These are phyloP conservation scores for Callimorpha dominula DNA, from an alignment of 2,888 invertebrate species.

Conservation along the genomic window DNA sequence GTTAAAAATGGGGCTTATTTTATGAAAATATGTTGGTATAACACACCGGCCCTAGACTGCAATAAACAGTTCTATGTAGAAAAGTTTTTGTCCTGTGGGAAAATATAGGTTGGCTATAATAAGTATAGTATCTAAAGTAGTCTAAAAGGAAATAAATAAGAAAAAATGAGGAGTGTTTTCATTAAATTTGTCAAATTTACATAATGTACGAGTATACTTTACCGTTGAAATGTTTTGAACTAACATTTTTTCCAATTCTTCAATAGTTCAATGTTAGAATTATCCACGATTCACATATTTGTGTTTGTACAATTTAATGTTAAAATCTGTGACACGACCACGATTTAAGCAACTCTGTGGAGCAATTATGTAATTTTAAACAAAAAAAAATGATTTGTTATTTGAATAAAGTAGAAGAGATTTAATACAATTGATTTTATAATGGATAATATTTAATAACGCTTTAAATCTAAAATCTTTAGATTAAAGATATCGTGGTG, in stretches of 20 bases:
- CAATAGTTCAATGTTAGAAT: conserved; percentile 6
- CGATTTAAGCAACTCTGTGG: not conserved
- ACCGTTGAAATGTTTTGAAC: not conserved
- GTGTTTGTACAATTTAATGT: not conserved
- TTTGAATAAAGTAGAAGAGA: too few relatives aligned
- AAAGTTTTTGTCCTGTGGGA: not conserved
- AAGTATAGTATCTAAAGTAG: too few relatives aligned
- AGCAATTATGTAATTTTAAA: not conserved
- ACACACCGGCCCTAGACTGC: too few relatives aligned
- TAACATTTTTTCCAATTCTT: not conserved
- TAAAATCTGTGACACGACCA: not conserved
- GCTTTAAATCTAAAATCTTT: too few relatives aligned
- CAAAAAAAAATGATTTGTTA: too few relatives aligned
- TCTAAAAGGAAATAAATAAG: too few relatives aligned
- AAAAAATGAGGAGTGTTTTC: too few relatives aligned
- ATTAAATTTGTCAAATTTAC: too few relatives aligned
- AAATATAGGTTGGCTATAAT: too few relatives aligned
- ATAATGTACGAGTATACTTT: not conserved
- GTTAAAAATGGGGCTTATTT: not conserved
- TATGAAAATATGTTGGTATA: not conserved
- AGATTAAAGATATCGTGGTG: too few relatives aligned
- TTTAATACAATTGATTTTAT: too few relatives aligned
- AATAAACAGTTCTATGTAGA: not conserved
- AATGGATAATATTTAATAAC: too few relatives aligned
- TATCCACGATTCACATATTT: not conserved